Conservation (phyloP, 2,113 vertebrate genomes). For the Loxodonta africana region DNA sequence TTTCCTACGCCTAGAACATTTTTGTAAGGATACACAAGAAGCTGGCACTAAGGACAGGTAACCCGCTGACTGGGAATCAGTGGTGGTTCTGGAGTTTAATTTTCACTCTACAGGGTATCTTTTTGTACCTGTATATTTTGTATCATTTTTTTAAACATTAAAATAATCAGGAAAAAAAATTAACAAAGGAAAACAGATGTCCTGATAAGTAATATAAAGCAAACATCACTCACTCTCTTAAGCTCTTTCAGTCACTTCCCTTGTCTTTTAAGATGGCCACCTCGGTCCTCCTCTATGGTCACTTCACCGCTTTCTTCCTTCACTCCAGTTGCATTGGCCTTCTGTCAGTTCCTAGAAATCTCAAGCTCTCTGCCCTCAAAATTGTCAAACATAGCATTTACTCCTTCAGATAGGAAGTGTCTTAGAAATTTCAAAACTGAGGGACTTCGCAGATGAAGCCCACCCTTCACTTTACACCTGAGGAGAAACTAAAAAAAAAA, state of each 20-base stretch:
- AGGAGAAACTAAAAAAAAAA: background rate
- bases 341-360: conserved; percentile 20
- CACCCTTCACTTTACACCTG: background rate
- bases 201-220: background rate
- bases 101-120: background rate
- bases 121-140: background rate
- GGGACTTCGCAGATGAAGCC: background rate
- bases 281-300: background rate
- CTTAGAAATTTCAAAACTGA: conserved; percentile 47
- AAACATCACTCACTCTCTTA: background rate
- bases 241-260: background rate
- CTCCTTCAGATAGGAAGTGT: conserved; percentile 24
- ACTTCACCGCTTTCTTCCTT: background rate
- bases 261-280: background rate
- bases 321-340: background rate
- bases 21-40: background rate
- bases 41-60: background rate
- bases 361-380: background rate
- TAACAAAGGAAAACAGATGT: background rate
- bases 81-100: background rate
- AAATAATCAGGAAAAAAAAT: conserved; percentile 37
- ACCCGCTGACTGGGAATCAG: background rate
- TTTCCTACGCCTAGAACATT: background rate
- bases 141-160: background rate
- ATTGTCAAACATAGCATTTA: background rate